These are phyloP conservation scores for Drosophila repletoides DNA, from an alignment of 1,140 invertebrate species.

Conservation along the genomic window DNA sequence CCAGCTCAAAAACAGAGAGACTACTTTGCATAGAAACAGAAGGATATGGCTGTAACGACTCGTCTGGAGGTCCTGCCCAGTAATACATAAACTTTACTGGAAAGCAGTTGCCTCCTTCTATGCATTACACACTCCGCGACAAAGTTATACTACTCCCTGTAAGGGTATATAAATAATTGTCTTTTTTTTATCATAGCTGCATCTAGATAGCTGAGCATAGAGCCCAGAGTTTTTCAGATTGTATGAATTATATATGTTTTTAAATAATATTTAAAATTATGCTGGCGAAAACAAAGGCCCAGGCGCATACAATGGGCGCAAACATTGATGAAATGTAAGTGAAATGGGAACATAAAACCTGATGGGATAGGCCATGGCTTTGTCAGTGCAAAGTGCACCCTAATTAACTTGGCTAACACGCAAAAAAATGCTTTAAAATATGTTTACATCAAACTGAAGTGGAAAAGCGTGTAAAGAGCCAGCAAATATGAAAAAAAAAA, in stretches of 20 bases:
- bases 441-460: slow-evolving; percentile 65
- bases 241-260: slow-evolving; percentile 49
- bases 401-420: slow-evolving; percentile 65
- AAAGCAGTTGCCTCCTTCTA: no score
- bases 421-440: slow-evolving; percentile 64
- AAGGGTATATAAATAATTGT: no score
- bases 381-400: slow-evolving; percentile 51
- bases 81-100: no score
- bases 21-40: no score
- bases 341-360: slow-evolving; percentile 36
- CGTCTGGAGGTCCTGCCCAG: no score
- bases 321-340: slow-evolving; percentile 29
- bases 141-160: no score
- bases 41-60: no score
- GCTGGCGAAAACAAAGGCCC: background rate
- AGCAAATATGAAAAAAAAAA: slow-evolving; percentile 4
- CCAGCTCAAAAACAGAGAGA: no score
- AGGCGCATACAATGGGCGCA: slow-evolving; percentile 19
- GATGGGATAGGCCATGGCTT: slow-evolving; percentile 43
- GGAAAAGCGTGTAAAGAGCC: slow-evolving; percentile 65
- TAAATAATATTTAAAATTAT: slow-evolving; percentile 54
- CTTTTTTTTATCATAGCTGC: slow-evolving; percentile 22
- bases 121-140: no score
- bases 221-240: slow-evolving; percentile 36
- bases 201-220: slow-evolving; percentile 34